These are phyloP conservation scores for Leptoclinus maculatus DNA, from an alignment of 2,797 vertebrate species.

Conservation along the genomic window DNA sequence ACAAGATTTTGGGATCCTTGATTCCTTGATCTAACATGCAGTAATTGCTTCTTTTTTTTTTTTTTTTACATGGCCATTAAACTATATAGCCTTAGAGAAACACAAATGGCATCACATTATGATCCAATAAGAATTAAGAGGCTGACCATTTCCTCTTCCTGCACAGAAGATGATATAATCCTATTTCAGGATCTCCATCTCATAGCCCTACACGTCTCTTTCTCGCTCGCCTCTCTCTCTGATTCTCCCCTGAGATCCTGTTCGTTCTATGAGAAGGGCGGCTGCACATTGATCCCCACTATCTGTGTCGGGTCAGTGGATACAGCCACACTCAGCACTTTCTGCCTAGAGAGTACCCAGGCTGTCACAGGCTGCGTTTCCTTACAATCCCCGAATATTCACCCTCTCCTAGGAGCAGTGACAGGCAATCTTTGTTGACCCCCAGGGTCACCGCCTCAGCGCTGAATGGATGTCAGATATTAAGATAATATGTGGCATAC, in stretches of 20 bases:
- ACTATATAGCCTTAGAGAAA: conserved; percentile 56
- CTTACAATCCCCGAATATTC: conserved; percentile 42
- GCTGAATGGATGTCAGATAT: conserved; percentile 58
- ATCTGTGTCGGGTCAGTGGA: conserved; percentile 78
- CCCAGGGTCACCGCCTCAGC: conserved; percentile 31
- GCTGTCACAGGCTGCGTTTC: conserved; percentile 54
- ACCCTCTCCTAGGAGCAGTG: conserved; percentile 44
- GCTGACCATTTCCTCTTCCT: conserved; percentile 75
- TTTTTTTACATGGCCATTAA: conserved; percentile 57
- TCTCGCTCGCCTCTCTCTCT: conserved; percentile 46
- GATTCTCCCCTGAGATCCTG: conserved; percentile 73
- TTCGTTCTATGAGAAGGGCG: conserved; percentile 67
- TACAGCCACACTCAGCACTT: conserved; percentile 74
- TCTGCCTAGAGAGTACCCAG: conserved; percentile 46
- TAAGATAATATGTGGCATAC: conserved; percentile 54
- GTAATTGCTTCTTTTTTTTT: conserved; percentile 53
- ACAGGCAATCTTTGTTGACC: conserved; percentile 50
- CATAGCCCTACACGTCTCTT: conserved; percentile 40
- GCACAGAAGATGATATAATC: conserved; percentile 71
- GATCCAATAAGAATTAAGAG: conserved; percentile 69
- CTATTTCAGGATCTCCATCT: conserved; percentile 71
- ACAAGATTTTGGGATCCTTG: conserved; percentile 27
- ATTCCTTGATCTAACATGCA: conserved; percentile 43
- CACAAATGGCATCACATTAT: conserved; percentile 69
- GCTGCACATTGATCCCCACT: conserved; percentile 76